Conservation (phyloP, 2,797 vertebrate species). For the Oreochromis grahami region DNA sequence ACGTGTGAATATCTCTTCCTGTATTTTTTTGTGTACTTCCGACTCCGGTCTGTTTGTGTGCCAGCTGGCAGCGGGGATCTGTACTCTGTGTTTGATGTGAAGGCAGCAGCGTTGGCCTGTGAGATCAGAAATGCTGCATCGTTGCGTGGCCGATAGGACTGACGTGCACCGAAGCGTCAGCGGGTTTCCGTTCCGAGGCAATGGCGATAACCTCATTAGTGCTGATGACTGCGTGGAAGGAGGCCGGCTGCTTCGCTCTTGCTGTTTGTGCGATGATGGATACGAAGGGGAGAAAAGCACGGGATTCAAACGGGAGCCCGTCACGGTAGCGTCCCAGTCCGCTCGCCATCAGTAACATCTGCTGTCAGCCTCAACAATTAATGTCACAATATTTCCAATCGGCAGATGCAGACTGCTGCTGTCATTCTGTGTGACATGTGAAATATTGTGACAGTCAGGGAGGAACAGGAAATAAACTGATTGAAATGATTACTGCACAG, state of each 20-base stretch:
- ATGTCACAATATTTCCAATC: constrained; percentile 61
- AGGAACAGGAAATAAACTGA: background rate
- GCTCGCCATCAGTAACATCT: constrained; percentile 9
- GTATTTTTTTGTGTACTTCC: background rate
- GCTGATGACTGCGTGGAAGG: background rate
- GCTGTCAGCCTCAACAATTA: constrained; percentile 36
- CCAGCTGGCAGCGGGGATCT: background rate
- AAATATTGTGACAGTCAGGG: constrained; percentile 40
- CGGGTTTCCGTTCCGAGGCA: background rate
- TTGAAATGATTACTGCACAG: background rate
- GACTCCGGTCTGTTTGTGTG: background rate
- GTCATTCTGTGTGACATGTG: constrained; percentile 19
- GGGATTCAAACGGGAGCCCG: background rate
- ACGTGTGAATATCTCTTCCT: background rate
- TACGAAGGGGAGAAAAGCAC: background rate
- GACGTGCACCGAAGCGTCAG: background rate
- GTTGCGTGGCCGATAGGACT: background rate
- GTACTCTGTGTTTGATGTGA: background rate
- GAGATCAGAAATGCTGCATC: background rate
- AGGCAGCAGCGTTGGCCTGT: background rate
- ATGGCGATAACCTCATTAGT: constrained; percentile 14
- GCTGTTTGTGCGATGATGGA: background rate
- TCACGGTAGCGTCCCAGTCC: background rate
- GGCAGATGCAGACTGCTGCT: constrained; percentile 8
- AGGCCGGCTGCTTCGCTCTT: background rate